phyloP scores from a whole-genome alignment of 2,888 invertebrate genomes.

The Trisateles emortualis region DNA sequence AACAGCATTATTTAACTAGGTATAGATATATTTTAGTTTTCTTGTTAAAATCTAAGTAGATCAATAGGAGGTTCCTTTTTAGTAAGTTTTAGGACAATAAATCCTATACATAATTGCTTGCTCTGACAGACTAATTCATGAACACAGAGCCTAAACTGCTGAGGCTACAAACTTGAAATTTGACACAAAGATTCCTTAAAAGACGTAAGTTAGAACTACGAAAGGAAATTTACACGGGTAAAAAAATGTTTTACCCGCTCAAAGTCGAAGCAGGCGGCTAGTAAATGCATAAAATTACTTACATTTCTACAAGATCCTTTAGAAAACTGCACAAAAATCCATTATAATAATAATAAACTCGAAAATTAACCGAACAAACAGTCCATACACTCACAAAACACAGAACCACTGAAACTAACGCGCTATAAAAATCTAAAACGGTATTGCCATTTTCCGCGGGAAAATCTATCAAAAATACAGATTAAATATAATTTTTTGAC shows the following conservation, averaged over 20 bases:
- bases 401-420: conserved; percentile 38
- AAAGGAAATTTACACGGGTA: too few relatives aligned
- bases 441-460: conserved; percentile 42
- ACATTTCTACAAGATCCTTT: conserved; percentile 43
- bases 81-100: too few relatives aligned
- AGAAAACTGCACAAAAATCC: conserved; percentile 39
- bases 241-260: too few relatives aligned
- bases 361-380: conserved; percentile 26
- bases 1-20: too few relatives aligned
- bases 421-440: conserved; percentile 26
- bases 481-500: conserved; percentile 40
- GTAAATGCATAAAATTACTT: conserved; percentile 26
- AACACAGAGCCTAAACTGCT: too few relatives aligned
- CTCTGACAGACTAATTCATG: too few relatives aligned
- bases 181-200: too few relatives aligned
- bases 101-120: too few relatives aligned
- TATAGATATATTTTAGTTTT: neutral
- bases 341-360: conserved; percentile 32
- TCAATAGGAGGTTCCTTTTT: too few relatives aligned
- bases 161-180: too few relatives aligned
- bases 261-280: too few relatives aligned
- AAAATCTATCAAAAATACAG: conserved; percentile 28
- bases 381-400: conserved; percentile 44
- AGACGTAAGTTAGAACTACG: too few relatives aligned
- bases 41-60: neutral